phyloP scores from a whole-genome alignment of 2,888 invertebrate species.

The Caenorhabditis imperialis region DNA sequence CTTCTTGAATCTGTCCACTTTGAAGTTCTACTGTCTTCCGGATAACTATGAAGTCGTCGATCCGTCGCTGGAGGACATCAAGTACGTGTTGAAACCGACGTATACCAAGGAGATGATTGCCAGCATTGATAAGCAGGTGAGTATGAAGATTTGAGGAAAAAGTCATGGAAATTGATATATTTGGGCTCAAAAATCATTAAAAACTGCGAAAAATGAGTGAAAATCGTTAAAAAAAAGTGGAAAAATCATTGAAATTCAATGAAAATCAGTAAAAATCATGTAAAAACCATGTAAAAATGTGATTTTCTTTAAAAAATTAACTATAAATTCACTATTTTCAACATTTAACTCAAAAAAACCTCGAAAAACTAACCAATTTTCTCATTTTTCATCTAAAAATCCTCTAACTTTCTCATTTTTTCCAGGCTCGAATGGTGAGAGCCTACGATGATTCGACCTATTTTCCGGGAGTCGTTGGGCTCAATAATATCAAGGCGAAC shows the following conservation, averaged over 20 bases:
- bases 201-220: too few species aligned
- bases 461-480: constrained; percentile 93
- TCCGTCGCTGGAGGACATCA: constrained; percentile 95
- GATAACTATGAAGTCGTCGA: constrained; percentile 99
- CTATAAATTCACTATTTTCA: too few species aligned
- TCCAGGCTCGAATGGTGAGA: constrained; percentile 86
- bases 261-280: too few species aligned
- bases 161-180: too few species aligned
- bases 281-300: too few species aligned
- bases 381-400: neutral
- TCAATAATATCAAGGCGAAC: constrained; percentile 99
- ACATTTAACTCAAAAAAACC: too few species aligned
- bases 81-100: constrained; percentile 96
- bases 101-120: constrained; percentile 88
- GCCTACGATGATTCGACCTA: constrained; percentile 91
- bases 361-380: neutral
- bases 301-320: too few species aligned
- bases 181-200: too few species aligned
- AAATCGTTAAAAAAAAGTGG: too few species aligned
- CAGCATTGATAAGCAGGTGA: constrained; percentile 83
- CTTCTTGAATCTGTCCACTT: constrained; percentile 90
- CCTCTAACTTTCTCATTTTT: constrained; percentile 1
- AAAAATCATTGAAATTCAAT: too few species aligned
- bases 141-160: too few species aligned
- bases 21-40: constrained; percentile 97